Conservation (phyloP, 2,113 vertebrate genomes). For the Euleptes europaea region DNA sequence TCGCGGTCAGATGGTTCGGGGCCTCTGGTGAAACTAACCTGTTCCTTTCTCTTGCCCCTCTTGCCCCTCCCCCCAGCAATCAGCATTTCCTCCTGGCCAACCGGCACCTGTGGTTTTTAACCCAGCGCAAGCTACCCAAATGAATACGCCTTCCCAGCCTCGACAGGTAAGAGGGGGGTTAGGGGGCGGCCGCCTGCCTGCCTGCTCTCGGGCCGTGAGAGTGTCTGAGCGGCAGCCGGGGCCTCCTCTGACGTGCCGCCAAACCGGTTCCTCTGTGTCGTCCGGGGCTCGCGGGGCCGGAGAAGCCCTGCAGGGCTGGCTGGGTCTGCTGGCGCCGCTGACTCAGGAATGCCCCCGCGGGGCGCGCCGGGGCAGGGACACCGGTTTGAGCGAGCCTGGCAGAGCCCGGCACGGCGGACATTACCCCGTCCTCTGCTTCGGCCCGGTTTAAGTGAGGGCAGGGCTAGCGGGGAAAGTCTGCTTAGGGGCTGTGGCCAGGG, state of each 20-base stretch:
- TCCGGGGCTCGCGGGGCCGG: neutral
- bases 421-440: neutral
- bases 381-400: neutral
- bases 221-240: neutral
- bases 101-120: slow-evolving; percentile 91
- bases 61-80: slow-evolving; percentile 69
- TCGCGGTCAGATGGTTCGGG: neutral
- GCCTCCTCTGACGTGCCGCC: neutral
- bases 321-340: neutral
- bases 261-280: neutral
- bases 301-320: neutral
- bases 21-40: neutral
- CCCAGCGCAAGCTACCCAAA: slow-evolving; percentile 89
- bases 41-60: neutral
- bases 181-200: neutral
- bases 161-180: slow-evolving; percentile 85
- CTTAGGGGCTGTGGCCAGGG: no score
- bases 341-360: neutral
- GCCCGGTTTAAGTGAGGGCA: neutral
- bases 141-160: slow-evolving; percentile 94
- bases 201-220: fast-evolving
- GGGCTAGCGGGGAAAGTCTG: neutral
- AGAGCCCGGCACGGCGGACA: neutral
- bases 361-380: neutral
- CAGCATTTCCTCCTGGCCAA: slow-evolving; percentile 89